phyloP scores from a whole-genome alignment of 2,113 vertebrate species.

The Phyllostomus hastatus region DNA sequence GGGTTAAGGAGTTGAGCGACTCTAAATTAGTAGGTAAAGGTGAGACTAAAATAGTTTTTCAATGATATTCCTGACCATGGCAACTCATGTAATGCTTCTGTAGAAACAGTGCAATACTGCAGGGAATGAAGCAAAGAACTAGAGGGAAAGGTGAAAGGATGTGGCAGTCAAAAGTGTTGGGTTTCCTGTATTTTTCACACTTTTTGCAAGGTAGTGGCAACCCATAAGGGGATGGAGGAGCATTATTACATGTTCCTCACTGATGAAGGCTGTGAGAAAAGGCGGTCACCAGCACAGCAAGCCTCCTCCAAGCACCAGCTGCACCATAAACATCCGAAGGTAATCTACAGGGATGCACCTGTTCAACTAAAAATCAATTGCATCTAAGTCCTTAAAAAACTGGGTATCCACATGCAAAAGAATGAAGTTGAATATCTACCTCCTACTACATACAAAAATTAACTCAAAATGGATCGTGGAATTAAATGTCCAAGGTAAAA shows the following conservation, averaged over 20 bases:
- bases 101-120: background rate
- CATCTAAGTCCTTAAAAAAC: background rate
- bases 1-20: background rate
- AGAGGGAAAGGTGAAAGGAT: background rate
- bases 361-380: conserved; percentile 13
- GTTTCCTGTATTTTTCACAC: background rate
- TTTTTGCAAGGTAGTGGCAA: background rate
- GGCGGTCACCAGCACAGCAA: background rate
- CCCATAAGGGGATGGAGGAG: background rate
- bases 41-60: background rate
- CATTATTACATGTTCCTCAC: background rate
- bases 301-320: background rate
- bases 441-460: background rate
- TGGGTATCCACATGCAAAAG: background rate
- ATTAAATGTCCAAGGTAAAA: background rate
- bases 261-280: background rate
- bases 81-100: background rate
- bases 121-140: background rate
- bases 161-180: background rate
- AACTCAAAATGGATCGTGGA: background rate
- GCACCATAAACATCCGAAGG: background rate
- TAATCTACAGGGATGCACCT: background rate
- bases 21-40: background rate
- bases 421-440: background rate
- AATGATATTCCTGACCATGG: background rate